phyloP scores from a whole-genome alignment of 2,888 invertebrate genomes.

The Apeira syringaria region DNA sequence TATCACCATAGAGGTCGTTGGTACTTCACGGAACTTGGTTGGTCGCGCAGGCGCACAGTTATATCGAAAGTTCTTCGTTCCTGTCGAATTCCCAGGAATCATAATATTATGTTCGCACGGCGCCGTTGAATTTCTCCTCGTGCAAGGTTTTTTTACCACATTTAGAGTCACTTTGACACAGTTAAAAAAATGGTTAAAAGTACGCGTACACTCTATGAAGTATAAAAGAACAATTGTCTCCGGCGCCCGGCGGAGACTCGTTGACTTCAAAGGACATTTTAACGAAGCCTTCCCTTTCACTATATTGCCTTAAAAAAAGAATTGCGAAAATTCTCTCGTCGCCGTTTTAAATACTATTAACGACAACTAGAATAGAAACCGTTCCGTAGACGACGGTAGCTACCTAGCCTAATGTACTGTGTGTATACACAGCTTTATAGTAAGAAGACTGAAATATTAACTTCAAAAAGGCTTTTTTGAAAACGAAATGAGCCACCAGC shows the following conservation, averaged over 20 bases:
- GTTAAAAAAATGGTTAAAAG: slow-evolving; percentile 60
- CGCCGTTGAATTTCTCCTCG: slow-evolving; percentile 49
- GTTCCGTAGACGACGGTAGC: slow-evolving; percentile 17
- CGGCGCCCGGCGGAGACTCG: slow-evolving; percentile 73
- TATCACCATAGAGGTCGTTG: too few relatives aligned
- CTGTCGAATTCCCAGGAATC: slow-evolving; percentile 28
- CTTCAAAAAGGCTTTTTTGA: slow-evolving; percentile 6
- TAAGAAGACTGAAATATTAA: slow-evolving; percentile 1
- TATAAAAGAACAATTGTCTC: slow-evolving; percentile 79
- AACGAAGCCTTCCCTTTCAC: slow-evolving; percentile 66
- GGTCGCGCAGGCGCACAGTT: too few relatives aligned
- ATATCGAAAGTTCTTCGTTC: too few relatives aligned
- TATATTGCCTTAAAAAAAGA: slow-evolving; percentile 67
- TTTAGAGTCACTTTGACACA: slow-evolving; percentile 58
- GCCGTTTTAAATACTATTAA: slow-evolving; percentile 21
- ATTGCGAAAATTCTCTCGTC: slow-evolving; percentile 44
- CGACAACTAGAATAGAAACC: slow-evolving; percentile 22
- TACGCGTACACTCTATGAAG: slow-evolving; percentile 71
- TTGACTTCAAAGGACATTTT: slow-evolving; percentile 77
- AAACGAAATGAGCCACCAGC: slow-evolving; percentile 18
- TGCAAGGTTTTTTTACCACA: slow-evolving; percentile 59
- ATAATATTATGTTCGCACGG: slow-evolving; percentile 24
- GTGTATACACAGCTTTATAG: slow-evolving; percentile 12
- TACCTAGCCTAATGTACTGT: slow-evolving; percentile 15
- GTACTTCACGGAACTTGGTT: too few relatives aligned